Percentiles rank a stretch among this genome's conserved stretches.
Conservation (phyloP, 2,888 invertebrate genomes). For the Scrobipalpa costella region DNA sequence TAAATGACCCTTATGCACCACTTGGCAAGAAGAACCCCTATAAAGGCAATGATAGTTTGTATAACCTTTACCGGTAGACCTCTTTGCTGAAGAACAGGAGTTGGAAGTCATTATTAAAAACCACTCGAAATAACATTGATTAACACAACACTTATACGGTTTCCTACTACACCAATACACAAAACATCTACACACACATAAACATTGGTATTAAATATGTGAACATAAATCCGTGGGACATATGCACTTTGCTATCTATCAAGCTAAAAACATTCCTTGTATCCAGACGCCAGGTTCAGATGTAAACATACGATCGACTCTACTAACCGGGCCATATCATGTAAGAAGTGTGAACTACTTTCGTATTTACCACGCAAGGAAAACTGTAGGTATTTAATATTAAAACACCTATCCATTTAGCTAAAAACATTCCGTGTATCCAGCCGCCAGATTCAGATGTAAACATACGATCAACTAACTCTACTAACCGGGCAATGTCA, state of each 20-base stretch:
- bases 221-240: background rate
- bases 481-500: no score
- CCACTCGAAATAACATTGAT: no score
- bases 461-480: slow-evolving; percentile 7
- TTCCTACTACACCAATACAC: slow-evolving; percentile 1
- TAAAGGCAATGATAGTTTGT: no score
- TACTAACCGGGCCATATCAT: background rate
- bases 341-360: background rate
- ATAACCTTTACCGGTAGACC: no score
- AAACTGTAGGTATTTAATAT: no score
- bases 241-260: background rate
- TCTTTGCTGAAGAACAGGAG: no score
- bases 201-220: background rate
- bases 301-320: slow-evolving; percentile 10
- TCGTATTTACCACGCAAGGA: background rate
- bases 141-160: background rate
- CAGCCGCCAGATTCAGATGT: slow-evolving; percentile 11
- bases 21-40: no score
- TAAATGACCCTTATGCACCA: no score
- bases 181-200: background rate
- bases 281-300: slow-evolving; percentile 11
- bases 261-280: slow-evolving; percentile 6
- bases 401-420: slow-evolving; percentile 2
- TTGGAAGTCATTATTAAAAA: no score
- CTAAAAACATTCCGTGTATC: background rate